A percentile compares a stretch with the other conserved stretches of the same genome.
Evolutionary conservation across 2,888 invertebrate species (phyloP).

Genomic region (Andricus curvator): DNA sequence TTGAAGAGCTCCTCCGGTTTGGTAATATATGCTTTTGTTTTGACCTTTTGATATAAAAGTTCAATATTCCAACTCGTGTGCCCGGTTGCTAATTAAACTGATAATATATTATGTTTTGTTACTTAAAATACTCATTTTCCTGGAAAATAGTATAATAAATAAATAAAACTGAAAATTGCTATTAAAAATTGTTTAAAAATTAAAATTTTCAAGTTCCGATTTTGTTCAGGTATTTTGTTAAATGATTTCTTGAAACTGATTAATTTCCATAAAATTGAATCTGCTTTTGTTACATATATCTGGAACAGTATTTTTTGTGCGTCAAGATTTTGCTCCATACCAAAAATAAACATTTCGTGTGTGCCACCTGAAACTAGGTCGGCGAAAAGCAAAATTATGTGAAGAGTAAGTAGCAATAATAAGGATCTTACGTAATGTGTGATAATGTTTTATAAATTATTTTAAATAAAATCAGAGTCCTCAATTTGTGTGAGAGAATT

Average conservation of each 20-base stretch:
- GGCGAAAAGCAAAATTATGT: slow-evolving; percentile 6
- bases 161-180: too few relatives aligned
- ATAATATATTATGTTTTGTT: too few relatives aligned
- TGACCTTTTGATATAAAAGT: background rate
- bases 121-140: too few relatives aligned
- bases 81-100: too few relatives aligned
- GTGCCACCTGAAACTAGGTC: slow-evolving; percentile 3
- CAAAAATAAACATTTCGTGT: slow-evolving; percentile 22
- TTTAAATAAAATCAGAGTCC: too few relatives aligned
- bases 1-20: background rate
- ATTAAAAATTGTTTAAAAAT: too few relatives aligned
- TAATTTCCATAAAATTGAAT: background rate
- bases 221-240: too few relatives aligned
- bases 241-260: too few relatives aligned
- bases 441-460: too few relatives aligned
- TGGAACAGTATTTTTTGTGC: background rate
- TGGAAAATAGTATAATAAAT: too few relatives aligned
- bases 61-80: background rate
- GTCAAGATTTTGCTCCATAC: background rate
- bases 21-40: slow-evolving; percentile 4
- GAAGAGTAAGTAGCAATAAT: background rate
- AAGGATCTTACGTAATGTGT: background rate
- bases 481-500: background rate
- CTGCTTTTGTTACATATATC: background rate
- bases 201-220: too few relatives aligned